Evolutionary conservation across 1,140 invertebrate species (phyloP), one percentile per base, ranked within the genome.

Genomic region (Heliconius eleuchia): DNA sequence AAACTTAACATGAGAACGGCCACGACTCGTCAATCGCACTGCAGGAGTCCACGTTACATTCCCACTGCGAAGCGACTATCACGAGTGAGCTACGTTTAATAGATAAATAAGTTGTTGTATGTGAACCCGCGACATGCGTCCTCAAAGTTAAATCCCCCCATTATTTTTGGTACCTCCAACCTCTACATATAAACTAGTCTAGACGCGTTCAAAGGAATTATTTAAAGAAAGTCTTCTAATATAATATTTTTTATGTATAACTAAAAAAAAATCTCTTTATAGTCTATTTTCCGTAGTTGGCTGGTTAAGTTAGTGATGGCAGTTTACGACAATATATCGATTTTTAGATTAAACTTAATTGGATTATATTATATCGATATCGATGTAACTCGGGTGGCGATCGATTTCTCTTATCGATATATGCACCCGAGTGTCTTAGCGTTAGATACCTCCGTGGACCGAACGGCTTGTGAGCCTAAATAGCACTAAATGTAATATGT

Each of bases 221-320:
- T 86, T 83, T 83, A 82, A 86, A 60, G 6, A 23, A 60, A 23
- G 23, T 11, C n/a, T 57, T 57, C 55, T 60, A 60, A 23, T 60
- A 23, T 60, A 60, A 60, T 52, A 52, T 52, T 57, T 23, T 57
- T 57, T 66, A 66, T 66, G 71, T 60, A 73, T 37, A 72, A 73
- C 34, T 74, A 76, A 73, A 57, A 74, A 74, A n/a, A 5, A 57
- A 30, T 16, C 27, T 66, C 27, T 66, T 66, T 3, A 66, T 66
- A 66, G 88, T 92, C 91, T 92, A 92, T 92, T 92, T 91, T 92
- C 89, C 89, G 90, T 92, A 92, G 90, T 91, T 89, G 88, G 85
- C 88, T 86, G 84, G 86, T 87, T 89, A 85, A 87, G 84, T 88
- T 90, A 87, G 84, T 80, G 83, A 76, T 83, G 83, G 86, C 86